Conservation (phyloP, 2,888 invertebrate species). For the Parascotia fuliginaria region DNA sequence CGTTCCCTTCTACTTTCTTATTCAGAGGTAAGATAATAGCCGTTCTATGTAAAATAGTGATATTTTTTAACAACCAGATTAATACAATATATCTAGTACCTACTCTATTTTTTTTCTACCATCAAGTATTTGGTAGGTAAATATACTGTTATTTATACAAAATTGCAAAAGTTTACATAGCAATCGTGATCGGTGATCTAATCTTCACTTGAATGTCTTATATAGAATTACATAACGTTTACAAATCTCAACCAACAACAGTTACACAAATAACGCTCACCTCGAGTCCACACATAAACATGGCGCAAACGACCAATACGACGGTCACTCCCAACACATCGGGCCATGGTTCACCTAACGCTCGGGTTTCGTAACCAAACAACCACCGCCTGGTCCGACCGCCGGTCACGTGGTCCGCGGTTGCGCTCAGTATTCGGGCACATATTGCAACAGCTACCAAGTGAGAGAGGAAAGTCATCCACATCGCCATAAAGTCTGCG, state of each 20-base stretch:
- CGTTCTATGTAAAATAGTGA: too few species aligned
- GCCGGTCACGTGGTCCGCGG: constrained; percentile 87
- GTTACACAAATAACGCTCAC: constrained; percentile 54
- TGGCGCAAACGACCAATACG: constrained; percentile 85
- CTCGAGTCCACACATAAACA: constrained; percentile 88
- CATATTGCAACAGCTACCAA: constrained; percentile 87
- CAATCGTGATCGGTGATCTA: constrained; percentile 8
- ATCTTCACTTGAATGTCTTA: constrained; percentile 16
- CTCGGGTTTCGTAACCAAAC: constrained; percentile 85
- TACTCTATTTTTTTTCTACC: too few species aligned
- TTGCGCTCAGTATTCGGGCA: constrained; percentile 87
- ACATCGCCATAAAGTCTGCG: constrained; percentile 85
- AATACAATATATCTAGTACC: too few species aligned
- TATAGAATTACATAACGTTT: constrained; percentile 19
- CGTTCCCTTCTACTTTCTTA: too few species aligned
- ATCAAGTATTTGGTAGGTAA: too few species aligned
- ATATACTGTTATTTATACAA: not conserved
- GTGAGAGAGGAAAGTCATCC: constrained; percentile 86
- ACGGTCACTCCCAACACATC: constrained; percentile 87
- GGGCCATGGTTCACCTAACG: constrained; percentile 87
- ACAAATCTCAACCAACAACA: not conserved
- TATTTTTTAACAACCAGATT: too few species aligned
- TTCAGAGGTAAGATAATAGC: too few species aligned
- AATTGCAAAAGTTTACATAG: constrained; percentile 9
- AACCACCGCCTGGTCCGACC: constrained; percentile 86